phyloP scores from a whole-genome alignment of 2,113 vertebrate species.

The Dendrocopos noguchii region DNA sequence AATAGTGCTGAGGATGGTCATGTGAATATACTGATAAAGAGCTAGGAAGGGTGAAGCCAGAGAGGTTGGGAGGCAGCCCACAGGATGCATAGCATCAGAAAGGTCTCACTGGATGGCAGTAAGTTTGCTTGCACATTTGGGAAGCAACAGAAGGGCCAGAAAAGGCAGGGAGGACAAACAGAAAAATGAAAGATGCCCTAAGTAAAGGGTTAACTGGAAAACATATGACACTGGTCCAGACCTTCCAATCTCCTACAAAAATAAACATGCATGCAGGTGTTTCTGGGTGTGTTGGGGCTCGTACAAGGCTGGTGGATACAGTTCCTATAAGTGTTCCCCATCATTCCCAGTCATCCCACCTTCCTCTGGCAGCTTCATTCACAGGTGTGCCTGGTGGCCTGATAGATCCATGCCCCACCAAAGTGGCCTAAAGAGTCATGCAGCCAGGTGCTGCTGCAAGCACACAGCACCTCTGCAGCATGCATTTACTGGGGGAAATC shows the following conservation, averaged over 20 bases:
- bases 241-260: neutral
- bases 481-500: accelerated
- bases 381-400: accelerated
- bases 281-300: accelerated
- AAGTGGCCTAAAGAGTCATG: accelerated
- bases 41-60: accelerated
- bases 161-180: neutral
- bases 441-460: accelerated
- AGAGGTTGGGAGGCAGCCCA: neutral
- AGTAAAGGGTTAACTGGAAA: neutral
- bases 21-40: accelerated
- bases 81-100: neutral
- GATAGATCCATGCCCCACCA: accelerated
- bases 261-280: accelerated
- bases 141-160: neutral
- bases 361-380: neutral
- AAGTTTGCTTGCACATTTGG: neutral
- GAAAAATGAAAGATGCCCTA: neutral
- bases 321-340: neutral
- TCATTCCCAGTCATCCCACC: neutral
- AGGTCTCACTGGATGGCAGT: neutral
- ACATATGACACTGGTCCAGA: accelerated
- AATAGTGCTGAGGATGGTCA: accelerated
- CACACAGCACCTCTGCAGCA: neutral
- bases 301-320: accelerated